A percentile compares a stretch with the other conserved stretches of the same genome.
phyloP scores from a whole-genome alignment of 2,797 vertebrate species.

The Gila robusta region DNA sequence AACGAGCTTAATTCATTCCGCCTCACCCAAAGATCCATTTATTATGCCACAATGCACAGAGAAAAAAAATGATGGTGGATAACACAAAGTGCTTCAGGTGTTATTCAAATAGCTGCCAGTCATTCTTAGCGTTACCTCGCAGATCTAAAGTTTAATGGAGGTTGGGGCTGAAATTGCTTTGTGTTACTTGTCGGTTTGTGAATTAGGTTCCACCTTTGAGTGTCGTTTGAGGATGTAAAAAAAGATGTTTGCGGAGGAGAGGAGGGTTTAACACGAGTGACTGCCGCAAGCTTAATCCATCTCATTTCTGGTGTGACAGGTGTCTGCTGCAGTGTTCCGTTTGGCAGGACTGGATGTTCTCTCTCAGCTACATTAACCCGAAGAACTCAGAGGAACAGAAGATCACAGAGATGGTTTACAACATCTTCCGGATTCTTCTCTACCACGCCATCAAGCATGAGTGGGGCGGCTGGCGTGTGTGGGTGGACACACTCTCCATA shows the following conservation, averaged over 20 bases:
- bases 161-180: conserved; percentile 27
- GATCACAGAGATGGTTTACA: conserved; percentile 99
- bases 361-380: conserved; percentile 94
- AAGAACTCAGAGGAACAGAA: conserved; percentile 96
- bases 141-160: conserved; percentile 28
- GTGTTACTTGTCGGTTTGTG: conserved; percentile 33
- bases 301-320: conserved; percentile 69
- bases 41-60: conserved; percentile 31
- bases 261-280: conserved; percentile 1
- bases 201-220: conserved; percentile 35
- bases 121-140: conserved; percentile 27
- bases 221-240: conserved; percentile 33
- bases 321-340: conserved; percentile 98
- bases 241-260: conserved; percentile 31
- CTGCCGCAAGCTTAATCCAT: conserved; percentile 15
- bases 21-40: conserved; percentile 35
- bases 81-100: conserved; percentile 29
- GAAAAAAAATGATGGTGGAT: neutral
- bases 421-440: conserved; percentile 97
- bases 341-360: conserved; percentile 99
- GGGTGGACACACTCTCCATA: conserved; percentile 98
- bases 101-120: conserved; percentile 38
- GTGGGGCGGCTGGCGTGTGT: conserved; percentile 99
- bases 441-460: conserved; percentile 99
- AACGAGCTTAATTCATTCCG: neutral